These are phyloP conservation scores for Andrena chrysosceles DNA, from an alignment of 2,888 invertebrate species.

Conservation along the genomic window DNA sequence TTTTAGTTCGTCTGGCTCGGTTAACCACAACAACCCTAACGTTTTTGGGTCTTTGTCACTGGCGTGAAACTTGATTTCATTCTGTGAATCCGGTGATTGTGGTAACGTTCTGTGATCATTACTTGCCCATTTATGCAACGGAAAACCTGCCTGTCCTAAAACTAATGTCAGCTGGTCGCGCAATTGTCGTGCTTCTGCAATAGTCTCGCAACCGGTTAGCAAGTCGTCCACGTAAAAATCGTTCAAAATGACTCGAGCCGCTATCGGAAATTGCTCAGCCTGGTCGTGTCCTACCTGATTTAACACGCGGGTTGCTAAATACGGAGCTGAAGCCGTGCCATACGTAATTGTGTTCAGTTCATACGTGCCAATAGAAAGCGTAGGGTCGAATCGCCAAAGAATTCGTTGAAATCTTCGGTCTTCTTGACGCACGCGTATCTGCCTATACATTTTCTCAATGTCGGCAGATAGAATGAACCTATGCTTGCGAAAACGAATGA, in stretches of 20 bases:
- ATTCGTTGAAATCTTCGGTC: slow-evolving; percentile 2
- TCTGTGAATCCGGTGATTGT: background rate
- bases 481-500: slow-evolving; percentile 7
- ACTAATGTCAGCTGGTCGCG: background rate
- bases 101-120: background rate
- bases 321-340: slow-evolving; percentile 17
- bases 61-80: background rate
- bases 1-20: background rate
- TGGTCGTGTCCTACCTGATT: background rate
- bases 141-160: background rate
- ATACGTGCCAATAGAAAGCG: background rate
- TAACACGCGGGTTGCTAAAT: background rate
- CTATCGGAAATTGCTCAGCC: background rate
- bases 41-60: background rate
- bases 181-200: background rate
- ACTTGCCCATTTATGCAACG: slow-evolving; percentile 3
- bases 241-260: background rate
- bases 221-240: slow-evolving; percentile 32
- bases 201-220: slow-evolving; percentile 10
- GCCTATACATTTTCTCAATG: slow-evolving; percentile 11
- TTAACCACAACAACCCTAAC: background rate
- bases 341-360: slow-evolving; percentile 15
- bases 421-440: background rate
- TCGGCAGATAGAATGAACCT: background rate
- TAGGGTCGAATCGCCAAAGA: background rate